Evolutionary conservation across 37 sponge, comb jelly and placozoan species (phyloP).

Genomic region (Geodia barretti): DNA sequence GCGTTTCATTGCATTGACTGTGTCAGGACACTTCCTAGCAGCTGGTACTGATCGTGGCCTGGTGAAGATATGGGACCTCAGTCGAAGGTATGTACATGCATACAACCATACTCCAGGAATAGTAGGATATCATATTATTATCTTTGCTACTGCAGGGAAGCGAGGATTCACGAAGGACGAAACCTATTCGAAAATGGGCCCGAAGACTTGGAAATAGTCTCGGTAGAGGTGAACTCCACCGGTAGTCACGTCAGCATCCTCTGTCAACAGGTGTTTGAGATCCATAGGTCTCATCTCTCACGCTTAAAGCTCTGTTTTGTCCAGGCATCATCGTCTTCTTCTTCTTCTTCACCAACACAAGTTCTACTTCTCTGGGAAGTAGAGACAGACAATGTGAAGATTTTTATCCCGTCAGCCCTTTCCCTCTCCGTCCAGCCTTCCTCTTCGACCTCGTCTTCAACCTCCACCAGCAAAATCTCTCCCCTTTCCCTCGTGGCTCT

Average conservation of each 20-base stretch:
- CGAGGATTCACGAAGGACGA: constrained; percentile 43
- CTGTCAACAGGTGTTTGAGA: constrained; percentile 33
- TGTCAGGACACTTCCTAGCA: constrained; percentile 67
- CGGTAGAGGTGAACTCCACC: constrained; percentile 71
- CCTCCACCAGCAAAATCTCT: background rate
- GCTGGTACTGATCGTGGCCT: constrained; percentile 59
- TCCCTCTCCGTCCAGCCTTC: background rate
- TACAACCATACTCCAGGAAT: too few relatives aligned
- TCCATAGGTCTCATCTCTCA: too few relatives aligned
- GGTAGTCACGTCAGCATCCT: constrained; percentile 71
- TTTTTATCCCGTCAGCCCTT: constrained; percentile 24
- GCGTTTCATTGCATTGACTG: constrained; percentile 43
- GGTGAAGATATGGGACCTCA: constrained; percentile 88
- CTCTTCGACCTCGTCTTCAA: background rate
- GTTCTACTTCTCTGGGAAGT: constrained; percentile 38
- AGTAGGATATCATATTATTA: background rate
- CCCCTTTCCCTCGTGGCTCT: background rate
- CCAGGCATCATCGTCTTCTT: too few relatives aligned
- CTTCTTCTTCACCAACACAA: background rate
- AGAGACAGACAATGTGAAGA: constrained; percentile 24
- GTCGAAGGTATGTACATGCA: constrained; percentile 84
- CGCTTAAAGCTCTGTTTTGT: too few relatives aligned
- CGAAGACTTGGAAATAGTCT: constrained; percentile 7
- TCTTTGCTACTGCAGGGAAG: constrained; percentile 76
- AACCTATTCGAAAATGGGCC: constrained; percentile 5